A percentile compares a stretch with the other conserved stretches of the same genome.
phyloP scores from a whole-genome alignment of 2,113 vertebrate species.

The Crypturellus undulatus region DNA sequence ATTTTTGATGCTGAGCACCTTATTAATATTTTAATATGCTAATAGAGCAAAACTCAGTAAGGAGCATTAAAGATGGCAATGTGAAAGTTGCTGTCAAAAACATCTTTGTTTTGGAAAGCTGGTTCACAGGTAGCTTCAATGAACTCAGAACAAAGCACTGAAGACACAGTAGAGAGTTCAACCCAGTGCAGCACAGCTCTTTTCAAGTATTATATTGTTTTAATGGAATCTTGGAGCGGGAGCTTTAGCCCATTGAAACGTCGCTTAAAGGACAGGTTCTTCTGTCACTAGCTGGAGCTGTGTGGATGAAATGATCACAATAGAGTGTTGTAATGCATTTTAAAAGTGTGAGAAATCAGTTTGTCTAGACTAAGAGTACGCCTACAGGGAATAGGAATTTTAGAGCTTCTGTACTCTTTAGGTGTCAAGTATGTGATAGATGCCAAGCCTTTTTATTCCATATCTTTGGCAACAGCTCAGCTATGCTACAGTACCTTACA shows the following conservation, averaged over 20 bases:
- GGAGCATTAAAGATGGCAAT: slow-evolving; percentile 8
- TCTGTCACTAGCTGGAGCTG: slow-evolving; percentile 78
- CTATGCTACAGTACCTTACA: slow-evolving; percentile 71
- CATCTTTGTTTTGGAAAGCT: slow-evolving; percentile 65
- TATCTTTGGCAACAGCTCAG: slow-evolving; percentile 77
- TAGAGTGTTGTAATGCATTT: slow-evolving; percentile 83
- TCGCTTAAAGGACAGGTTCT: slow-evolving; percentile 82
- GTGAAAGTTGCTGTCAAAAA: slow-evolving; percentile 54
- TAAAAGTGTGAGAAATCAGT: slow-evolving; percentile 87
- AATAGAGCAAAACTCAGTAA: slow-evolving; percentile 36
- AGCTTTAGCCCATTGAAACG: slow-evolving; percentile 81
- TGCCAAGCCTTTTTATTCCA: slow-evolving; percentile 81
- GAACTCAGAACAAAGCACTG: slow-evolving; percentile 70
- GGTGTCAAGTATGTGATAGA: slow-evolving; percentile 83
- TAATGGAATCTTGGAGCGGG: slow-evolving; percentile 75
- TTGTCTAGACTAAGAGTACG: slow-evolving; percentile 81
- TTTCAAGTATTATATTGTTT: slow-evolving; percentile 82
- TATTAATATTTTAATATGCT: slow-evolving; percentile 18
- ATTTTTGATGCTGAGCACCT: not conserved
- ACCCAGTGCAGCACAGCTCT: slow-evolving; percentile 73
- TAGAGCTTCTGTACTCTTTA: slow-evolving; percentile 84
- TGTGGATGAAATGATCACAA: slow-evolving; percentile 83
- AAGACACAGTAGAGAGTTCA: slow-evolving; percentile 70
- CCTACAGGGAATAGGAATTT: slow-evolving; percentile 81
- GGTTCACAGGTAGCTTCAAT: slow-evolving; percentile 71